These are phyloP conservation scores for Ailuropoda melanoleuca DNA, from an alignment of 2,113 vertebrate genomes.

Conservation along the genomic window DNA sequence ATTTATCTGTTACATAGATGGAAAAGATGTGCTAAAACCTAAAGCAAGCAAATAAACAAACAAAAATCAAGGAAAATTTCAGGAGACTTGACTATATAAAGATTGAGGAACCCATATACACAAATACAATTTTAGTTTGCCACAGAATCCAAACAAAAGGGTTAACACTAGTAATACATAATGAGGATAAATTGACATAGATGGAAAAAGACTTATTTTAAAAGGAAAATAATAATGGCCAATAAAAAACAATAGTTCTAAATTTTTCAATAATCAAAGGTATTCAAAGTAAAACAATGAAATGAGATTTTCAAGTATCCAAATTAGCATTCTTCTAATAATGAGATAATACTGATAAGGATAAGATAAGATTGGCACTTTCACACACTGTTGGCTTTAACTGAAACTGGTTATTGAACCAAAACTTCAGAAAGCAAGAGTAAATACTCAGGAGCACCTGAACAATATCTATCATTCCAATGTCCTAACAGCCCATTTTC, in stretches of 20 bases:
- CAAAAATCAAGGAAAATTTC: not conserved
- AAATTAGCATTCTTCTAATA: not conserved
- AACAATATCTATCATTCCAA: not conserved
- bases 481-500: not conserved
- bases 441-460: not conserved
- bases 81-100: not conserved
- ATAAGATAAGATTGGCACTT: not conserved
- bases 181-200: not conserved
- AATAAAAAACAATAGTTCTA: not conserved
- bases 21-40: not conserved
- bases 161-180: not conserved
- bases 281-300: not conserved
- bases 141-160: not conserved
- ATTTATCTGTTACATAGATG: not conserved
- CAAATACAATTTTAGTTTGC: not conserved
- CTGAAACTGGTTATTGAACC: not conserved
- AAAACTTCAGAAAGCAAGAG: not conserved
- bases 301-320: not conserved
- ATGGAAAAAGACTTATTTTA: not conserved
- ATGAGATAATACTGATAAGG: not conserved
- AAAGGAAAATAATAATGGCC: not conserved
- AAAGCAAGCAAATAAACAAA: not conserved
- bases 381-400: not conserved
- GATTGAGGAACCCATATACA: not conserved
- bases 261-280: not conserved